Evolutionary conservation across 2,888 invertebrate genomes (phyloP).

Genomic region (Ennomos fuscantarius): DNA sequence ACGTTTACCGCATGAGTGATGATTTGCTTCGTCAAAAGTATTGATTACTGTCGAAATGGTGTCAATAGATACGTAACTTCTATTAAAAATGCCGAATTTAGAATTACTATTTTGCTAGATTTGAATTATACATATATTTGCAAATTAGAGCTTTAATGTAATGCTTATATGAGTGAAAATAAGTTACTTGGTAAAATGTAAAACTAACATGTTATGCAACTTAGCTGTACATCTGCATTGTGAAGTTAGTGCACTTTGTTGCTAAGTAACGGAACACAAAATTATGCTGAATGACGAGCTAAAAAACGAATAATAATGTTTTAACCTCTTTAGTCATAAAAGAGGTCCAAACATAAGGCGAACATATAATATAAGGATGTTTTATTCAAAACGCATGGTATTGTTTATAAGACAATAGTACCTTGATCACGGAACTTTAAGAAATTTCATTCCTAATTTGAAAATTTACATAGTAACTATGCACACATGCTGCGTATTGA

Average conservation of each 20-base stretch:
- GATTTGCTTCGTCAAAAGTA: conserved; percentile 48
- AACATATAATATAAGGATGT: too few species aligned
- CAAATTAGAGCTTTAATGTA: conserved; percentile 8
- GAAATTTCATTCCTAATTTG: too few species aligned
- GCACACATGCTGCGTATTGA: too few species aligned
- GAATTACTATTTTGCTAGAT: conserved; percentile 9
- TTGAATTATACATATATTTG: background rate
- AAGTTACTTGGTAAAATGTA: conserved; percentile 3
- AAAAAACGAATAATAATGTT: background rate
- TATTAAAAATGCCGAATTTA: conserved; percentile 29
- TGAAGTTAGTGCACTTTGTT: conserved; percentile 75
- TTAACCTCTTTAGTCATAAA: conserved; percentile 7
- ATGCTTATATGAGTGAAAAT: conserved; percentile 7
- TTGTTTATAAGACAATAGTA: too few species aligned
- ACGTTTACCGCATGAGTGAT: conserved; percentile 35
- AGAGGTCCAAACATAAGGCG: too few species aligned
- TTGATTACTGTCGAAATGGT: conserved; percentile 57
- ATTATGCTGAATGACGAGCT: conserved; percentile 9
- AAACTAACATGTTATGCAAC: conserved; percentile 43
- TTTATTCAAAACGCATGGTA: too few species aligned
- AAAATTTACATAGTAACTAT: too few species aligned
- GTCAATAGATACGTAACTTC: conserved; percentile 31
- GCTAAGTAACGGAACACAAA: conserved; percentile 64
- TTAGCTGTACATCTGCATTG: conserved; percentile 49
- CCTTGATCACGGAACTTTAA: too few species aligned